Evolutionary conservation across 2,113 vertebrate species (phyloP).

Genomic region (Ictidomys tridecemlineatus): DNA sequence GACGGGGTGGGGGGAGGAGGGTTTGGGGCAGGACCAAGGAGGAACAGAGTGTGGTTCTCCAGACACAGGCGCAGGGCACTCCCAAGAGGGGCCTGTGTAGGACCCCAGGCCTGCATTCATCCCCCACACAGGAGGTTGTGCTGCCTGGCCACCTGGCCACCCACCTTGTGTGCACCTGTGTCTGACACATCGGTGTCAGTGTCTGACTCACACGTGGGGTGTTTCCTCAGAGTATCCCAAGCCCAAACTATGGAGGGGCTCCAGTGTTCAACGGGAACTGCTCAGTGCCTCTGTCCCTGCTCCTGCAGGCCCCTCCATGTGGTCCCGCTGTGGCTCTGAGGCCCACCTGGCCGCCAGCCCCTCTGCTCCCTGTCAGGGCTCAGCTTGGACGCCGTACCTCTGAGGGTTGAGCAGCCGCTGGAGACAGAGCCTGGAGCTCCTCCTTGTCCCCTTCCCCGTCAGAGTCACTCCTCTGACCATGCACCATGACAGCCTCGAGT

Average conservation of each 20-base stretch:
- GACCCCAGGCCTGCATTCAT: too few species aligned
- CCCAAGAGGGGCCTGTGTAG: neutral
- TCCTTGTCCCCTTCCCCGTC: rapidly evolving
- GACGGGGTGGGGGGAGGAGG: rapidly evolving
- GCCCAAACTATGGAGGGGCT: neutral
- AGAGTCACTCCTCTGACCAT: too few species aligned
- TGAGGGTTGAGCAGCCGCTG: rapidly evolving
- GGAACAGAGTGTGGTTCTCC: too few species aligned
- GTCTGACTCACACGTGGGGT: rapidly evolving
- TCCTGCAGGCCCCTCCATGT: too few species aligned
- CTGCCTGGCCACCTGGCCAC: neutral
- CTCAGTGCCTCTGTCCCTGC: too few species aligned
- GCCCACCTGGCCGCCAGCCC: too few species aligned
- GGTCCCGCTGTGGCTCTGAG: too few species aligned
- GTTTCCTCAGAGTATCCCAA: neutral
- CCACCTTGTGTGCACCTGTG: too few species aligned
- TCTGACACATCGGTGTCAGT: rapidly evolving
- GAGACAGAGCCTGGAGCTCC: too few species aligned
- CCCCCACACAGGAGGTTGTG: too few species aligned
- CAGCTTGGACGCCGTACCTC: rapidly evolving
- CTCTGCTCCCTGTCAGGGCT: too few species aligned
- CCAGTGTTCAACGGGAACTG: rapidly evolving
- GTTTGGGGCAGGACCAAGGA: neutral
- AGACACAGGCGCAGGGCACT: too few species aligned
- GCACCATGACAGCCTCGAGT: rapidly evolving